A percentile compares a stretch with the other conserved stretches of the same genome.
These are phyloP conservation scores for Triplophysa yarkandensis DNA, from an alignment of 2,797 vertebrate genomes.

Conservation along the genomic window DNA sequence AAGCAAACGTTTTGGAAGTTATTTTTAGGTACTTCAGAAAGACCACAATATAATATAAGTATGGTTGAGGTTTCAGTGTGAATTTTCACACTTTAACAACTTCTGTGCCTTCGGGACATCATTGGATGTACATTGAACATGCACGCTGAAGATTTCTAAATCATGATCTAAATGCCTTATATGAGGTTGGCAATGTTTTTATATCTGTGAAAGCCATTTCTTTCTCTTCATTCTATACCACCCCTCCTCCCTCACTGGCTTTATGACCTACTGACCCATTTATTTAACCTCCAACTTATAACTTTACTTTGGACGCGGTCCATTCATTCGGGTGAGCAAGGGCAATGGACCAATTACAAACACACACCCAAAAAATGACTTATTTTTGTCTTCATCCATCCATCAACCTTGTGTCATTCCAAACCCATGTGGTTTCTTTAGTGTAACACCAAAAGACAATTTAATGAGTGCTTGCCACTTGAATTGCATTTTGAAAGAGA, in stretches of 20 bases:
- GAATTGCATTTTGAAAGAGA: background rate
- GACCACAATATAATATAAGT: constrained; percentile 19
- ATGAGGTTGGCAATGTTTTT: constrained; percentile 45
- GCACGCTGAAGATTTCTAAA: constrained; percentile 37
- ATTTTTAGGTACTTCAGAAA: constrained; percentile 28
- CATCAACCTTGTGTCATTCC: background rate
- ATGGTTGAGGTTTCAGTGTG: background rate
- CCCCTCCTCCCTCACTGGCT: constrained; percentile 5
- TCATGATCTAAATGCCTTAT: constrained; percentile 31
- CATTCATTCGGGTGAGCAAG: background rate
- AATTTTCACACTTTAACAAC: background rate
- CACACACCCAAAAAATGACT: background rate
- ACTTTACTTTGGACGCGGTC: background rate
- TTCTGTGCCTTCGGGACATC: background rate
- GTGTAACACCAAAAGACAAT: background rate
- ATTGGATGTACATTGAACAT: constrained; percentile 28
- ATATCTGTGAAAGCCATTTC: constrained; percentile 52
- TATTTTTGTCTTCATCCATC: background rate
- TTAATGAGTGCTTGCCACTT: background rate
- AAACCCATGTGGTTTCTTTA: background rate
- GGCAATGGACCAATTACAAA: background rate
- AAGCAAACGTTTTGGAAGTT: constrained; percentile 30
- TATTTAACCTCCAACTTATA: background rate
- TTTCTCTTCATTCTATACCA: constrained; percentile 42
- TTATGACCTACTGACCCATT: constrained; percentile 28